Base-by-base conservation (phyloP, 2,888 invertebrate genomes). In the Notodonta dromedarius region DNA sequence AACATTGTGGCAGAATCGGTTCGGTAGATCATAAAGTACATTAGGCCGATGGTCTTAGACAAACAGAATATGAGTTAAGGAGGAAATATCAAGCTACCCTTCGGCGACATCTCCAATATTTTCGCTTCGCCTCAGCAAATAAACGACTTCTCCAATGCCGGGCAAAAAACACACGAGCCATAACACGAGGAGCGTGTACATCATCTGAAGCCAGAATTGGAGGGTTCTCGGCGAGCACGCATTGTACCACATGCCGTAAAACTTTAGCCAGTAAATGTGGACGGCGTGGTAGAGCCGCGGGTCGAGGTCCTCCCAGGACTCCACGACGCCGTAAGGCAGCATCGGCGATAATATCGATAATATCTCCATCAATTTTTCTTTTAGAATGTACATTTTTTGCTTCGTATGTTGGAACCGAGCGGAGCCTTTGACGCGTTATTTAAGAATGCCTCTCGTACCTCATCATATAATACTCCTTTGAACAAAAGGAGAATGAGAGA, bases 101-200 rank as follows among this genome's bases (percentile, higher is more conserved):
- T 90, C 93, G 69, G 93, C 93, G 73, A 95, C 94, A 77, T 95
- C 94, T 61, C 94, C 95, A 73, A 96, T 95, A 77, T 94, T 94
- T 74, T 94, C 94, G 60, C 93, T 91, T 71, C 95, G 95, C 86
- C 94, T 95, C 63, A 95, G 94, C 77, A 96, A 95, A 91, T 96
- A 96, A 86, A 95, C 94, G 84, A 95, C 92, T 85, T 95, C 95
- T 32, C 95, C 95, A 55, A 94, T 93, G 67, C 94, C 93, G 60
- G 94, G 94, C 69, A 93, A 77, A 77, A 93, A 86, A 79, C 92
- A 93, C 56, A 94, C 92, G n/a, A 94, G 83, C 83, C 86, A 93
- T 73, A 94, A 78, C 60, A 93, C 88, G 51, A 81, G 57, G 35
- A 85, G 56, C 4, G 89, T 86, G 68, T 94, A 94, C 35, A 84